Conservation (phyloP, 2,797 vertebrate genomes). For the Triplophysa bombifrons region DNA sequence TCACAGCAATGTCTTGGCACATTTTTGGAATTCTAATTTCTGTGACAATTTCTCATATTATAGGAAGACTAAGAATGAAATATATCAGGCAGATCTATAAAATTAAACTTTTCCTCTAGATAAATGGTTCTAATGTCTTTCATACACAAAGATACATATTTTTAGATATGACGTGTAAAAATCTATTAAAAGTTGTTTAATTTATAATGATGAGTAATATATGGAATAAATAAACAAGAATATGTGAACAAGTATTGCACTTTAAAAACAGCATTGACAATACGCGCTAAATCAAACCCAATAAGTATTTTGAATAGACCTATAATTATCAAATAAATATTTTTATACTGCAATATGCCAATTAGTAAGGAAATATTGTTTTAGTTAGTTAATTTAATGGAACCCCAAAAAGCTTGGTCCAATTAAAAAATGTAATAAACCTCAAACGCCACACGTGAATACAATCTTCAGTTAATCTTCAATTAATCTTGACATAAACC, state of each 20-base stretch:
- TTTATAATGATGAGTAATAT: constrained; percentile 40
- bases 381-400: constrained; percentile 1
- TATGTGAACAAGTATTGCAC: constrained; percentile 32
- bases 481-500: constrained; percentile 16
- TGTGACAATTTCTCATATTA: constrained; percentile 17
- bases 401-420: not conserved
- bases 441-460: not conserved
- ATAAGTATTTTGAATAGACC: not conserved
- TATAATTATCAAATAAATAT: not conserved
- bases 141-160: constrained; percentile 1
- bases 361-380: not conserved
- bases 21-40: constrained; percentile 34
- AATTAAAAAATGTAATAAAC: constrained; percentile 4
- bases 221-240: constrained; percentile 49
- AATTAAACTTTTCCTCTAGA: constrained; percentile 5
- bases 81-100: constrained; percentile 15
- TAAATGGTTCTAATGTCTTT: not conserved
- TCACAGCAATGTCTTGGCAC: constrained; percentile 48
- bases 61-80: not conserved
- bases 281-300: not conserved
- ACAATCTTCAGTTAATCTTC: not conserved
- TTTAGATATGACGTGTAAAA: constrained; percentile 13
- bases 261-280: constrained; percentile 3
- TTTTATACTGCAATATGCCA: not conserved
- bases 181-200: constrained; percentile 13